Base-by-base conservation (phyloP, 2,888 invertebrate genomes). In the Aporophyla nigra region DNA sequence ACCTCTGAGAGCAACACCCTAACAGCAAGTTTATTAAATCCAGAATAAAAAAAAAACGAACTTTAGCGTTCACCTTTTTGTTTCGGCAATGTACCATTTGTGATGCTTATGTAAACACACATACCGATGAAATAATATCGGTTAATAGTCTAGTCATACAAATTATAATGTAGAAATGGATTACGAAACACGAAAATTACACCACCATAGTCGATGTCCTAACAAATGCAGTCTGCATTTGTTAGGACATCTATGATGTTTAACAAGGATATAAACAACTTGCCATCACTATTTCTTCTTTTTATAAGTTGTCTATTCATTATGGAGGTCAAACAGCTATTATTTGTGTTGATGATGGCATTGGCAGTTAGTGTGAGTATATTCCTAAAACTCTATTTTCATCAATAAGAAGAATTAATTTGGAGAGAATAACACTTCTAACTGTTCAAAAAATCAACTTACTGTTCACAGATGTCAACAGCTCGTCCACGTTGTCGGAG, bases 401-500 rank as follows among this genome's bases (percentile, higher is more conserved):
- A 10, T 19, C 19, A 19, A 3, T 46, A 49, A 9, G 0, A 51
- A 24, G 19, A 9, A 9, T 33, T 33, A 2, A 33, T n/a, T 62
- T 1, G 3, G 12, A 33, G 21, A 9, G 24, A 19, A 19, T 2
- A 19, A 62, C 5, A 40, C 16, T 71, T 66, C 5, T 40, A 3
- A 53, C 14, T 24, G 19, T 66, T 24, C 9, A 19, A 58, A 10
- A 0, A 10, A 24, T 14, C 0, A 21, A 24, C 0, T 24, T 49
- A 33, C 3, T 33, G n/a, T 71, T 87, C 71, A n/a, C 81, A 91
- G 91, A 66, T 66, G 53, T 49, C 76, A 9, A 46, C 74, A 65
- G 83, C 85, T 0, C 69, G 62, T 9, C 40, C 77, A 49, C 72
- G 56, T 65, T 82, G 71, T 27, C 43, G 43, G 43, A 12, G 43